Evolutionary conservation across 2,888 invertebrate species (phyloP).

Genomic region (Taenaris catops): DNA sequence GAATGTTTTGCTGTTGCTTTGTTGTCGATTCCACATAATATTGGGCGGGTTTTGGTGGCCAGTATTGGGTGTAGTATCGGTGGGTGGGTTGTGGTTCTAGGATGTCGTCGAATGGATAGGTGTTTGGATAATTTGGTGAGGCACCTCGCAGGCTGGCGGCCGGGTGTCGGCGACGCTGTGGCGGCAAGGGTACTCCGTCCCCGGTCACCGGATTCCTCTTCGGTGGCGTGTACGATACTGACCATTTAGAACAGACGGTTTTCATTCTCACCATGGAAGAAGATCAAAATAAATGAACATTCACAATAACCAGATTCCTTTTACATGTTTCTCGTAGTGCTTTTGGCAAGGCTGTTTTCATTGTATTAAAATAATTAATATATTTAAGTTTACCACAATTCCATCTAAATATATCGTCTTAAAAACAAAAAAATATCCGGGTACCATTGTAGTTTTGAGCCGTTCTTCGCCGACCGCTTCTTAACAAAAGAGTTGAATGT

Average conservation of each 20-base stretch:
- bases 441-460: no score
- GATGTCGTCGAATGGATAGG: conserved; percentile 28
- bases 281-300: conserved; percentile 9
- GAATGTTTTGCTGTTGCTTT: conserved; percentile 40
- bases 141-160: conserved; percentile 74
- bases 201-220: conserved; percentile 83
- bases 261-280: conserved; percentile 47
- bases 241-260: conserved; percentile 72
- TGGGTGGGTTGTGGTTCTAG: conserved; percentile 61
- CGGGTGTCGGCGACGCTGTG: conserved; percentile 69
- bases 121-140: conserved; percentile 36
- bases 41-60: conserved; percentile 64
- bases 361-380: no score
- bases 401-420: no score
- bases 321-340: no score
- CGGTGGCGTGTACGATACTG: conserved; percentile 71
- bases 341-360: no score
- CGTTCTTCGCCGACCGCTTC: no score
- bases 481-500: no score
- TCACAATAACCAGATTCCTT: conserved; percentile 5
- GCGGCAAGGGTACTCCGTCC: conserved; percentile 78
- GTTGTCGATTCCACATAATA: conserved; percentile 64
- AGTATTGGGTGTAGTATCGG: conserved; percentile 56
- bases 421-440: no score
- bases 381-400: no score